These are phyloP conservation scores for Papilio glaucus DNA, from an alignment of 1,140 invertebrate genomes.

Conservation along the genomic window DNA sequence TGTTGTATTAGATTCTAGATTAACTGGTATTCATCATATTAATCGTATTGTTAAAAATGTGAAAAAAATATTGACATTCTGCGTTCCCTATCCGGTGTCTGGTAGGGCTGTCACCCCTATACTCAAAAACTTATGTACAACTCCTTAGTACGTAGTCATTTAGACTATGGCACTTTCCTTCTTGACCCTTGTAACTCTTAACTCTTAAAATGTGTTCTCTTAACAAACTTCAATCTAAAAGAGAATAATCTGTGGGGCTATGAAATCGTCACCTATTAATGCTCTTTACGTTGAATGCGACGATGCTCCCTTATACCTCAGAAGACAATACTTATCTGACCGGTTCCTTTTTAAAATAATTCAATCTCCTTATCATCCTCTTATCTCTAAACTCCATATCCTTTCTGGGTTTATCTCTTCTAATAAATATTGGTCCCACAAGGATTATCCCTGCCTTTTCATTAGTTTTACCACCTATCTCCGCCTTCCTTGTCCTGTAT, in stretches of 20 bases:
- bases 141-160: slow-evolving; percentile 46
- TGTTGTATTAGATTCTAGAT: too few species aligned
- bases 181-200: slow-evolving; percentile 34
- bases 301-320: too few species aligned
- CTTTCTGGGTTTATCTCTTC: too few species aligned
- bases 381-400: too few species aligned
- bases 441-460: too few species aligned
- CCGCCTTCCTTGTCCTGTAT: too few species aligned
- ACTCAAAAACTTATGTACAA: slow-evolving; percentile 49
- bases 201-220: slow-evolving; percentile 34
- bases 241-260: slow-evolving; percentile 35
- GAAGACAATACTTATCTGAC: too few species aligned
- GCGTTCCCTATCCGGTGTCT: slow-evolving; percentile 42
- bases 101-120: slow-evolving; percentile 48
- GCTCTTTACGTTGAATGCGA: slow-evolving; percentile 39
- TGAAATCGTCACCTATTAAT: slow-evolving; percentile 40
- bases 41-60: not conserved
- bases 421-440: too few species aligned
- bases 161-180: slow-evolving; percentile 47
- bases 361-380: too few species aligned
- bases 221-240: slow-evolving; percentile 41
- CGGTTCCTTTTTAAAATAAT: too few species aligned
- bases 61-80: slow-evolving; percentile 39
- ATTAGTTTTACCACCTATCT: too few species aligned
- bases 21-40: not conserved